These are phyloP conservation scores for Goniozus legneri DNA, from an alignment of 1,140 invertebrate species.

Conservation along the genomic window DNA sequence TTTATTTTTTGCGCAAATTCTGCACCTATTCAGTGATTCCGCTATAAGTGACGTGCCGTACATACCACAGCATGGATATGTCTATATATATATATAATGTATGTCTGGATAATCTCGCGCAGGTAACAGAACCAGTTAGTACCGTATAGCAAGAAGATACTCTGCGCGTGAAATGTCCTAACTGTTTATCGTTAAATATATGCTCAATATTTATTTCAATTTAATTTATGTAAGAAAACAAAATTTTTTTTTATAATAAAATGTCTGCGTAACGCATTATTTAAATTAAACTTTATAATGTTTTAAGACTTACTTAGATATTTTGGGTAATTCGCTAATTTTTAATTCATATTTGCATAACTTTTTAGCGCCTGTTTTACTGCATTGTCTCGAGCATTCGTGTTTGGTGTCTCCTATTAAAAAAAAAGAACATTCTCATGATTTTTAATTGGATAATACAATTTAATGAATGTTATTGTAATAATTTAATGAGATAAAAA, in stretches of 20 bases:
- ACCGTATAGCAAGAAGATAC: not conserved
- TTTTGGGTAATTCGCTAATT: conserved; percentile 13
- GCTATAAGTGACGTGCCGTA: not conserved
- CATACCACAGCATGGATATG: too few species aligned
- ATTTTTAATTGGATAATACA: too few species aligned
- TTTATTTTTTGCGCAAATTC: not conserved
- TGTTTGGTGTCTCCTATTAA: conserved; percentile 15
- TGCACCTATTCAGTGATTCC: not conserved
- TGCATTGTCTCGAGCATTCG: conserved; percentile 24
- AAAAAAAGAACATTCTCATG: too few species aligned
- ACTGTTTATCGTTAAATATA: not conserved
- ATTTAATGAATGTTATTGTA: too few species aligned
- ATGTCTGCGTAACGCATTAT: not conserved
- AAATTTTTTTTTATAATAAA: not conserved
- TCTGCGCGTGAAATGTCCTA: not conserved
- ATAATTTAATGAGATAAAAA: too few species aligned
- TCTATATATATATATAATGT: too few species aligned
- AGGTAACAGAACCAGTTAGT: too few species aligned
- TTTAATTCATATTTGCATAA: conserved; percentile 27
- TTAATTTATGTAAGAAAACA: not conserved
- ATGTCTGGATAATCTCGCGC: too few species aligned
- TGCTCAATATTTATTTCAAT: not conserved
- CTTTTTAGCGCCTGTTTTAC: conserved; percentile 12
- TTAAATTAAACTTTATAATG: not conserved
- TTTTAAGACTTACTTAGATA: conserved; percentile 19